These are phyloP conservation scores for Halocynthia aurantium DNA, from an alignment of 23 tunicate genomes.

Conservation along the genomic window DNA sequence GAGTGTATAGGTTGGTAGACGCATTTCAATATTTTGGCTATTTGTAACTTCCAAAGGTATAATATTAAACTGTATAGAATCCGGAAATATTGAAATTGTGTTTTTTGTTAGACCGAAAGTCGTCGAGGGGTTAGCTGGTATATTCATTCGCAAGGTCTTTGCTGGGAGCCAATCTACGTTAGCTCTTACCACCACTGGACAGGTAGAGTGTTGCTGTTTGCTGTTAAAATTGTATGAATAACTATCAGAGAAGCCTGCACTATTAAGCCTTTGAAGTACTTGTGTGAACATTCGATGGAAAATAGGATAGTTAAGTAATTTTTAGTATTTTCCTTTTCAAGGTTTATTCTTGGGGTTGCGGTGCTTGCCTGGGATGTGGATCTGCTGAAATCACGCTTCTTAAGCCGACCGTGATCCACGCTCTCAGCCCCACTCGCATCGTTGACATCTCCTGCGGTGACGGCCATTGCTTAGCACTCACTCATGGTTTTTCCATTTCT, in stretches of 20 bases:
- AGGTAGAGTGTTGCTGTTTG: constrained; percentile 26
- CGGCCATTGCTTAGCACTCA: constrained; percentile 82
- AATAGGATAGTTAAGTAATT: not conserved
- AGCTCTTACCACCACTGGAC: constrained; percentile 67
- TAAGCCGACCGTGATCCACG: constrained; percentile 70
- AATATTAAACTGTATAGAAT: not conserved
- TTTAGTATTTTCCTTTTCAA: constrained; percentile 4
- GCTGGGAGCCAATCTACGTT: constrained; percentile 92
- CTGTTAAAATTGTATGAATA: not conserved
- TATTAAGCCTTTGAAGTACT: not conserved
- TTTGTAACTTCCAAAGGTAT: not conserved
- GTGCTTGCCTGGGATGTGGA: constrained; percentile 96
- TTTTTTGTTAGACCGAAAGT: constrained; percentile 69
- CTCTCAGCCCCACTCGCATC: constrained; percentile 37
- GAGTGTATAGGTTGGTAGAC: constrained; percentile 64
- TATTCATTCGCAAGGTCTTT: constrained; percentile 57
- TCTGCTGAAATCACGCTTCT: constrained; percentile 71
- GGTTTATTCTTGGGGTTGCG: constrained; percentile 99
- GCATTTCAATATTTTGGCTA: not conserved
- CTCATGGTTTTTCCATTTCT: constrained; percentile 48
- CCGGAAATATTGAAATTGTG: not conserved
- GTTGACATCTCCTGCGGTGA: constrained; percentile 96
- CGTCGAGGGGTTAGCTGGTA: constrained; percentile 74
- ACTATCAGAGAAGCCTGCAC: not conserved
- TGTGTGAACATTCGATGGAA: not conserved